Evolutionary conservation across 2,888 invertebrate genomes (phyloP).

Genomic region (Leucania comma): DNA sequence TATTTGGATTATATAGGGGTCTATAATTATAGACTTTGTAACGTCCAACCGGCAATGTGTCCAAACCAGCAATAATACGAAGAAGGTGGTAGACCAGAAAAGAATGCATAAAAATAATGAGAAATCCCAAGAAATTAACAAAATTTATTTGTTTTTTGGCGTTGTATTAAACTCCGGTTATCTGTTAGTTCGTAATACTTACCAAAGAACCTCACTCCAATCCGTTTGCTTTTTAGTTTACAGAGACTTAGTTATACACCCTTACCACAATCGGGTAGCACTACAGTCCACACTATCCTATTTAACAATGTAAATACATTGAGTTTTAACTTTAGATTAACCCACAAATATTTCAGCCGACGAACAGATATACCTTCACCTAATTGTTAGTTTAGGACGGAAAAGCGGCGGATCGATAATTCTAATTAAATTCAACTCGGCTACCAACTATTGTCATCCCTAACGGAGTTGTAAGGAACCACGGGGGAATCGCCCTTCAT

Average conservation of each 20-base stretch:
- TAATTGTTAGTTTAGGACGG: slow-evolving; percentile 75
- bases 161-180: too few relatives aligned
- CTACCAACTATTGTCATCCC: slow-evolving; percentile 79
- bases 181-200: slow-evolving; percentile 11
- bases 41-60: too few relatives aligned
- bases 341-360: slow-evolving; percentile 62
- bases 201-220: slow-evolving; percentile 5
- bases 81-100: too few relatives aligned
- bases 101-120: too few relatives aligned
- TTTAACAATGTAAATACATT: slow-evolving; percentile 63
- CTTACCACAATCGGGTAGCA: slow-evolving; percentile 46
- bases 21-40: too few relatives aligned
- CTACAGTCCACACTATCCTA: slow-evolving; percentile 45
- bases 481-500: slow-evolving; percentile 83
- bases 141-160: too few relatives aligned
- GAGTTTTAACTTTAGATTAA: slow-evolving; percentile 66
- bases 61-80: too few relatives aligned
- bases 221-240: slow-evolving; percentile 47
- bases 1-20: too few relatives aligned
- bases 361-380: slow-evolving; percentile 65
- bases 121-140: too few relatives aligned
- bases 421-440: slow-evolving; percentile 84
- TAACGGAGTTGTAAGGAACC: slow-evolving; percentile 74
- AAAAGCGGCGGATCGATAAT: slow-evolving; percentile 79
- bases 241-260: slow-evolving; percentile 32